These are phyloP conservation scores for Odontomachus brunneus DNA, from an alignment of 1,140 invertebrate species.

Conservation along the genomic window DNA sequence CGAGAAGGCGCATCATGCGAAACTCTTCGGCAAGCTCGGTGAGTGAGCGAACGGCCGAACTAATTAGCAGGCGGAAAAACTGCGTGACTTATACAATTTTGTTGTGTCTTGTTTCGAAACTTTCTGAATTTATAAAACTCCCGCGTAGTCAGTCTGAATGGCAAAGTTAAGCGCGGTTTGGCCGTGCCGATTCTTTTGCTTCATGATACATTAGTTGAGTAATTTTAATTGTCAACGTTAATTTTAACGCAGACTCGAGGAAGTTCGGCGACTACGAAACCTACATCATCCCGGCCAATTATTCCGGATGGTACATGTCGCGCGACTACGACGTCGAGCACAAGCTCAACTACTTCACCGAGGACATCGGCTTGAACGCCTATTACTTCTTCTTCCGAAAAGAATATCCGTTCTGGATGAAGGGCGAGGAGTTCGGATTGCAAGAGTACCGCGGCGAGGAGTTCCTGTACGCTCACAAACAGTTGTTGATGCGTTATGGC, in stretches of 20 bases:
- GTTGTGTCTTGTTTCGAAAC: too few species aligned
- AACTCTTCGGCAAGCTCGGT: slow-evolving; percentile 71
- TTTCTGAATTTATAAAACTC: too few species aligned
- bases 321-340: slow-evolving; percentile 84
- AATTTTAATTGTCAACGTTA: slow-evolving; percentile 8
- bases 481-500: slow-evolving; percentile 78
- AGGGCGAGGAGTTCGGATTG: slow-evolving; percentile 77
- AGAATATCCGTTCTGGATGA: slow-evolving; percentile 85
- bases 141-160: too few species aligned
- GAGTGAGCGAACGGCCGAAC: slow-evolving; percentile 35
- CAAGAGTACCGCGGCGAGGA: slow-evolving; percentile 73
- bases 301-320: slow-evolving; percentile 84
- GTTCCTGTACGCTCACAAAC: slow-evolving; percentile 79
- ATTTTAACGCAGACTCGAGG: slow-evolving; percentile 47
- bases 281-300: slow-evolving; percentile 85
- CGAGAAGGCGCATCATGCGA: slow-evolving; percentile 76
- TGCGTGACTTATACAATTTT: too few species aligned
- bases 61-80: too few species aligned
- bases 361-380: slow-evolving; percentile 89
- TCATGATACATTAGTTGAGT: not conserved
- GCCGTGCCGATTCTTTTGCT: not conserved
- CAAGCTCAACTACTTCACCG: slow-evolving; percentile 88
- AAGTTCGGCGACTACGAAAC: slow-evolving; percentile 44
- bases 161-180: too few species aligned
- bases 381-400: slow-evolving; percentile 87